A percentile compares a stretch with the other conserved stretches of the same genome.
Conservation (phyloP, 2,888 invertebrate species). For the Nowickia ferox region DNA sequence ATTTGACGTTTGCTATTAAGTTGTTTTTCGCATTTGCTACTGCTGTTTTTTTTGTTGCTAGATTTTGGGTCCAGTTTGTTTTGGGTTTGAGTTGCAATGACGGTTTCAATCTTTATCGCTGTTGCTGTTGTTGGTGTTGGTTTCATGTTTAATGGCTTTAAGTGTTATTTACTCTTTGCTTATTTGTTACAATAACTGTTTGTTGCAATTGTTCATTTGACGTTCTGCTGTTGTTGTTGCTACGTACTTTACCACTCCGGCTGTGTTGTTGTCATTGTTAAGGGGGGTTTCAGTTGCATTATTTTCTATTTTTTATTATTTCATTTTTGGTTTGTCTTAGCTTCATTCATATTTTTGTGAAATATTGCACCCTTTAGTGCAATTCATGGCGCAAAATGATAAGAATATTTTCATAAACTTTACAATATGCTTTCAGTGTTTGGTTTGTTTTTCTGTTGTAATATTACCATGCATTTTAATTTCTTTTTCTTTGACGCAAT, state of each 20-base stretch:
- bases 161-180: conserved; percentile 66
- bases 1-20: conserved; percentile 52
- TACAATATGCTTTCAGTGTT: conserved; percentile 54
- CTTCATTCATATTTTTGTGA: conserved; percentile 66
- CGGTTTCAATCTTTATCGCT: background rate
- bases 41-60: background rate
- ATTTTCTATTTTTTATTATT: background rate
- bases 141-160: conserved; percentile 58
- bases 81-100: conserved; percentile 14
- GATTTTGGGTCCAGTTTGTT: conserved; percentile 6
- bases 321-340: conserved; percentile 7
- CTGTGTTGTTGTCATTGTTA: conserved; percentile 38
- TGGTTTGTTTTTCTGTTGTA: background rate
- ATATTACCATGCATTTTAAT: conserved; percentile 21
- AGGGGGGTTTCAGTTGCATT: conserved; percentile 46
- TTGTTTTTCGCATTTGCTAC: conserved; percentile 19
- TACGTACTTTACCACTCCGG: background rate
- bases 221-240: conserved; percentile 21
- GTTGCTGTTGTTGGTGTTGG: conserved; percentile 16
- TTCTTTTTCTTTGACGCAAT: conserved; percentile 28
- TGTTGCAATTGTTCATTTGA: conserved; percentile 47
- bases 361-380: conserved; percentile 72
- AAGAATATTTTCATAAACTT: conserved; percentile 60
- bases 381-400: conserved; percentile 68
- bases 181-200: conserved; percentile 50